These are phyloP conservation scores for Polydrusus cervinus DNA, from an alignment of 2,888 invertebrate species.

Conservation along the genomic window DNA sequence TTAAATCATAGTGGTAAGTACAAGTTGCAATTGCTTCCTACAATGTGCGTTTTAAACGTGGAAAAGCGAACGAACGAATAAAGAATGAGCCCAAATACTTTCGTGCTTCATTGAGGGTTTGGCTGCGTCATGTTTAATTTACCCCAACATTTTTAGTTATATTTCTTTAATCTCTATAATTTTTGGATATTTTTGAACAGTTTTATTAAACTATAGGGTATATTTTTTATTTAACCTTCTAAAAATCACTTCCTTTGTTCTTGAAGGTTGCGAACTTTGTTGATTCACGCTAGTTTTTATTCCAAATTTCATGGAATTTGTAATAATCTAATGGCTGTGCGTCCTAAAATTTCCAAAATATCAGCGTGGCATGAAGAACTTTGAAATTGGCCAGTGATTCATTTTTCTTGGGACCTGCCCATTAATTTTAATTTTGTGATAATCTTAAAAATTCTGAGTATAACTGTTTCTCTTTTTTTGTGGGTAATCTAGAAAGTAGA, in stretches of 20 bases:
- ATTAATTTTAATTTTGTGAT: conserved; percentile 8
- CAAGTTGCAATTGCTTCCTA: neutral
- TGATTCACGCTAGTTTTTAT: conserved; percentile 32
- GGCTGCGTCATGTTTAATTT: conserved; percentile 45
- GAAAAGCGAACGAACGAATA: conserved; percentile 3
- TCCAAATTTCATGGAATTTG: conserved; percentile 39
- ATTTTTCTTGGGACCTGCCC: neutral
- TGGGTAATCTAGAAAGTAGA: neutral
- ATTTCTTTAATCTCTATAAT: neutral
- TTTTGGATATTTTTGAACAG: conserved; percentile 5
- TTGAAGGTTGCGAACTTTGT: conserved; percentile 34
- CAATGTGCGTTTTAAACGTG: neutral
- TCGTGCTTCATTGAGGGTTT: conserved; percentile 44
- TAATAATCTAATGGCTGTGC: neutral
- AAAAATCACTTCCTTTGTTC: conserved; percentile 43
- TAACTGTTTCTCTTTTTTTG: neutral
- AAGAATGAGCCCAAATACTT: conserved; percentile 26
- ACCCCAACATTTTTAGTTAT: conserved; percentile 22
- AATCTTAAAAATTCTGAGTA: neutral
- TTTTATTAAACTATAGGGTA: conserved; percentile 10
- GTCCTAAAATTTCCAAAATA: conserved; percentile 27
- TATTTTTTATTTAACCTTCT: conserved; percentile 31
- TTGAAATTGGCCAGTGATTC: neutral
- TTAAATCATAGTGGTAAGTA: conserved; percentile 50
- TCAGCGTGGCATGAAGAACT: conserved; percentile 7